These are phyloP conservation scores for Dolichotis patagonum DNA, from an alignment of 2,113 vertebrate species.

Conservation along the genomic window DNA sequence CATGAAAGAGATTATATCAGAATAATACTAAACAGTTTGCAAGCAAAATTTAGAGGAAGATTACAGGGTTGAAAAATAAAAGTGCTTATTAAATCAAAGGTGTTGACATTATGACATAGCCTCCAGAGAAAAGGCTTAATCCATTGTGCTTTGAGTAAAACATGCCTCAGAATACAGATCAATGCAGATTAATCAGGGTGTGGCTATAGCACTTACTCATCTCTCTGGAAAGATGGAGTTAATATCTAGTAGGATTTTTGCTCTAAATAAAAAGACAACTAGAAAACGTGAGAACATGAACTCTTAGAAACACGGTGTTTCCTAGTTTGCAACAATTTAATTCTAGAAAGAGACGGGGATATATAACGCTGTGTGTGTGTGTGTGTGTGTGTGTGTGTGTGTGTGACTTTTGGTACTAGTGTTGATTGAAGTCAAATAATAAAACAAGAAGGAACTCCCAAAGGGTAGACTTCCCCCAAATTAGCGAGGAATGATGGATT, in stretches of 20 bases:
- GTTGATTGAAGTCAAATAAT: background rate
- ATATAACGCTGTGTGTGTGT: background rate
- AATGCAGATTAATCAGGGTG: background rate
- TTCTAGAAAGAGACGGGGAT: background rate
- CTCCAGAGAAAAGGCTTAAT: slow-evolving; percentile 21
- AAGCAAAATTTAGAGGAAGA: slow-evolving; percentile 46
- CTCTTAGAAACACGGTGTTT: background rate
- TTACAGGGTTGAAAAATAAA: slow-evolving; percentile 43
- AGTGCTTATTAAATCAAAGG: slow-evolving; percentile 43
- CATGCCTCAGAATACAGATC: background rate
- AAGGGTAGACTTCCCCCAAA: background rate
- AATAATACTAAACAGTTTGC: slow-evolving; percentile 31
- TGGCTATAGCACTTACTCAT: background rate
- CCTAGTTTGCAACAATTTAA: background rate
- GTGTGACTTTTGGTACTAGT: background rate
- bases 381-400: background rate
- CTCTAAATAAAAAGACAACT: background rate
- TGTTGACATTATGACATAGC: background rate
- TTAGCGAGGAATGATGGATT: background rate
- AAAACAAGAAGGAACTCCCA: background rate
- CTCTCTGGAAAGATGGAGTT: background rate
- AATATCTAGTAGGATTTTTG: background rate
- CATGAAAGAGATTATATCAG: background rate
- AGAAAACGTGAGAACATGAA: background rate
- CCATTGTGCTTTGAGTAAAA: background rate